A percentile compares a stretch with the other conserved stretches of the same genome.
Evolutionary conservation across 1,140 invertebrate genomes (phyloP).

Genomic region (Ostrea edulis): DNA sequence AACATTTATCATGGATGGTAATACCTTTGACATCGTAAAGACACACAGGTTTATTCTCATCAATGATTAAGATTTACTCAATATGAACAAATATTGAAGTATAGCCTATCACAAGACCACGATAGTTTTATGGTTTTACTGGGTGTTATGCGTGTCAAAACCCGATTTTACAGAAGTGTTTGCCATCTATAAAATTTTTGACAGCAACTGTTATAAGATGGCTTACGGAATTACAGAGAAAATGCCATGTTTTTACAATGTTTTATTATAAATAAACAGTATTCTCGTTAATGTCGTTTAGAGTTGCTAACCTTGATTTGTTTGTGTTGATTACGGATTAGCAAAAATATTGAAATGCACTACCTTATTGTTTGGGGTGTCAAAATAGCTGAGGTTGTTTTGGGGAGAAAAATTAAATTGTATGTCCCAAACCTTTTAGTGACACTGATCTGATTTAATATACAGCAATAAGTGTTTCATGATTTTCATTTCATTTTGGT

Average conservation of each 20-base stretch:
- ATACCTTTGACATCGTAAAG: slow-evolving; percentile 27
- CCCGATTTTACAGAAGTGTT: slow-evolving; percentile 34
- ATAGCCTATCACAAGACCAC: not conserved
- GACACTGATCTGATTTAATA: slow-evolving; percentile 25
- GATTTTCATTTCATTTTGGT: slow-evolving; percentile 19
- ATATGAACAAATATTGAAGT: slow-evolving; percentile 25
- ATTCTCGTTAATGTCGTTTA: not conserved
- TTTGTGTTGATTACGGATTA: slow-evolving; percentile 30
- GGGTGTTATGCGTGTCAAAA: slow-evolving; percentile 28
- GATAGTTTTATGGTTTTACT: slow-evolving; percentile 34
- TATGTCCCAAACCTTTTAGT: not conserved
- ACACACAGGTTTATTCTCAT: slow-evolving; percentile 14
- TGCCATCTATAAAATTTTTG: slow-evolving; percentile 15
- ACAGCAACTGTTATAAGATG: slow-evolving; percentile 23
- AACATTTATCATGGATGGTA: slow-evolving; percentile 14
- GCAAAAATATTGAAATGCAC: not conserved
- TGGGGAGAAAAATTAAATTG: not conserved
- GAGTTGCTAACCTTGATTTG: not conserved
- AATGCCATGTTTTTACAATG: slow-evolving; percentile 21
- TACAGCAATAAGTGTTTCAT: slow-evolving; percentile 12
- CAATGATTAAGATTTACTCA: slow-evolving; percentile 36
- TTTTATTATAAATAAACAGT: slow-evolving; percentile 27
- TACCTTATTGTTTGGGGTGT: slow-evolving; percentile 7
- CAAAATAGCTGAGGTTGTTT: not conserved
- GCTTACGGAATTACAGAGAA: not conserved